Evolutionary conservation across 2,888 invertebrate genomes (phyloP).

Genomic region (Troilus luridus): DNA sequence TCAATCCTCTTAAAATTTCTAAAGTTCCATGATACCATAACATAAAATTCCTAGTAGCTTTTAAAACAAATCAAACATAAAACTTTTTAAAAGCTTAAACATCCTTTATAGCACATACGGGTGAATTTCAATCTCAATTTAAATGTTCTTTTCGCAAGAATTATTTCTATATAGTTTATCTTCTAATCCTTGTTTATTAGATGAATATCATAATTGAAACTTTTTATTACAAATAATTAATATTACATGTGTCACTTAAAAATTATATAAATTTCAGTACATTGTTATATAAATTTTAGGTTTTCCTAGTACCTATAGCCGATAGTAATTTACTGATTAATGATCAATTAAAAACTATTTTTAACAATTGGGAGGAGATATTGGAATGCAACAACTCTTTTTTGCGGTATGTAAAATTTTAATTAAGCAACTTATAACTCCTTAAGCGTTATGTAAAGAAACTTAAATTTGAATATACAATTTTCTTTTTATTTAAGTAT

Average conservation of each 20-base stretch:
- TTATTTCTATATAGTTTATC: not conserved
- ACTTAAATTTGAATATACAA: not conserved
- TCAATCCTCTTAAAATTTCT: no score
- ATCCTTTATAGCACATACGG: no score
- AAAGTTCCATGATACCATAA: not conserved
- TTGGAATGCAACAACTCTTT: conserved; percentile 77
- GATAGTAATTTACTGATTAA: conserved; percentile 74
- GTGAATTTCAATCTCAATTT: no score
- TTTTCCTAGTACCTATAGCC: conserved; percentile 76
- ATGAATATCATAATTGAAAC: not conserved
- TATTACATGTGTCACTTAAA: not conserved
- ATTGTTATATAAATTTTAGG: conserved; percentile 67
- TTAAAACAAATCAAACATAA: no score
- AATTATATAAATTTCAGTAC: not conserved
- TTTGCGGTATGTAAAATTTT: conserved; percentile 71
- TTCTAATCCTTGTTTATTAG: not conserved
- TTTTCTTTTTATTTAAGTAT: not conserved
- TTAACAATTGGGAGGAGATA: conserved; percentile 84
- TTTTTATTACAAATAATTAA: not conserved
- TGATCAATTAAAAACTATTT: conserved; percentile 77
- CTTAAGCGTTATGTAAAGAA: no score
- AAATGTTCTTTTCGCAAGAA: no score
- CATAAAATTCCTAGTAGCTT: not conserved
- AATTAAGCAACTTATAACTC: no score
- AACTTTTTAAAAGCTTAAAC: not conserved